A percentile compares a stretch with the other conserved stretches of the same genome.
phyloP scores from a whole-genome alignment of 1,140 invertebrate genomes.

The Hylyphantes graminicola region DNA sequence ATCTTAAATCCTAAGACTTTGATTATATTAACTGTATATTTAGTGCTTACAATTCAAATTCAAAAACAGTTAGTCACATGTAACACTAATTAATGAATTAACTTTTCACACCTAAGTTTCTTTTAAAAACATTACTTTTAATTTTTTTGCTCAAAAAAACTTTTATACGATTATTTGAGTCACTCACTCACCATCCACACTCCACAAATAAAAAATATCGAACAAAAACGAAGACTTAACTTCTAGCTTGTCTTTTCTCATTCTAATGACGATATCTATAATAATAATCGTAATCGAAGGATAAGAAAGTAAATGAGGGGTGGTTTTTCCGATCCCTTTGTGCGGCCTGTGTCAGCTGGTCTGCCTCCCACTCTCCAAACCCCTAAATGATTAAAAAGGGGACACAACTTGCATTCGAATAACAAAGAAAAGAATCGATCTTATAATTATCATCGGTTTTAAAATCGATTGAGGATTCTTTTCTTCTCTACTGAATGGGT shows the following conservation, averaged over 20 bases:
- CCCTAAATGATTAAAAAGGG: conserved; percentile 49
- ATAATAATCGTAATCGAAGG: conserved; percentile 58
- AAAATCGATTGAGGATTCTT: conserved; percentile 45
- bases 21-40: too few relatives aligned
- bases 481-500: conserved; percentile 38
- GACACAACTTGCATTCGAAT: conserved; percentile 29
- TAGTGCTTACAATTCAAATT: too few relatives aligned
- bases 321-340: conserved; percentile 42
- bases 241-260: conserved; percentile 5
- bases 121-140: too few relatives aligned
- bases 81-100: too few relatives aligned
- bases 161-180: too few relatives aligned
- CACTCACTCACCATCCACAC: too few relatives aligned
- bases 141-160: too few relatives aligned
- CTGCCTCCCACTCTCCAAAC: conserved; percentile 38
- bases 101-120: too few relatives aligned
- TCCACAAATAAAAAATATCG: neutral
- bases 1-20: too few relatives aligned
- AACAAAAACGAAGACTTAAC: neutral
- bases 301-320: conserved; percentile 49
- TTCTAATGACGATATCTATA: conserved; percentile 52
- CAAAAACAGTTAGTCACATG: too few relatives aligned
- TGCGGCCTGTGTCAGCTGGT: conserved; percentile 47
- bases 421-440: conserved; percentile 50
- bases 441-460: conserved; percentile 59